Base-by-base conservation (phyloP, 2,113 vertebrate species). In the Sciurus niger region DNA sequence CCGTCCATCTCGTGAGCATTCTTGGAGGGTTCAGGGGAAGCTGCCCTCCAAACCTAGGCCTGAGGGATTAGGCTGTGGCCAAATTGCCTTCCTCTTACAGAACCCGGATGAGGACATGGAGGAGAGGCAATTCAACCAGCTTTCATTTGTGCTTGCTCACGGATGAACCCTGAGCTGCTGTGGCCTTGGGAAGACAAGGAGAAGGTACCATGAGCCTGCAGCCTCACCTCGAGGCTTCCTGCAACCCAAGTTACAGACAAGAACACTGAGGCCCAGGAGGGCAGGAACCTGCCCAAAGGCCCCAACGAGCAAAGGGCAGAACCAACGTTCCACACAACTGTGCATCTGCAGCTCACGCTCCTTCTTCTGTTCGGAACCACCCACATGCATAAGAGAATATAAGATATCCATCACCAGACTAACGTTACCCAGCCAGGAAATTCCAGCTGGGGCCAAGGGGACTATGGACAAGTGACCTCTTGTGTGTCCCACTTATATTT, bases 61-160 rank as follows among this genome's bases (percentile, higher is more conserved):
- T 40, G 17, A 48, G 32, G 74, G 68, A 58, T 63, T 53, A 77
- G n/a, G 10, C 74, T 95, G 34, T 77, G n/a, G 40, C 22, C 51
- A 77, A 46, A 28, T 3, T 6, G 43, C 34, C 60, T 76, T 93
- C 58, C 60, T 34, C 8, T 18, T 72, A 30, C 4, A 24, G 43
- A 77, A 30, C 10, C 4, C 73, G 28, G 12, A 22, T 46, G n/a
- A 63, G 46, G 22, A 60, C 43, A 2, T 3, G 3, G 4, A 32
- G 37, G 18, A 67, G 37, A 28, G 9, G 24, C 1, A 30, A 18
- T 60, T 67, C 37, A 8, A 12, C 25, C 30, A 28, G 17, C 1
- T 17, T 70, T 40, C 6, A 8, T 20, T 20, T 5, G 0, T 0
- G 4, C 6, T 40, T 4, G 6, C 22, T 89, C 13, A 0, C 2